Conservation (phyloP, 2,888 invertebrate species). For the Embidobia sp. region DNA sequence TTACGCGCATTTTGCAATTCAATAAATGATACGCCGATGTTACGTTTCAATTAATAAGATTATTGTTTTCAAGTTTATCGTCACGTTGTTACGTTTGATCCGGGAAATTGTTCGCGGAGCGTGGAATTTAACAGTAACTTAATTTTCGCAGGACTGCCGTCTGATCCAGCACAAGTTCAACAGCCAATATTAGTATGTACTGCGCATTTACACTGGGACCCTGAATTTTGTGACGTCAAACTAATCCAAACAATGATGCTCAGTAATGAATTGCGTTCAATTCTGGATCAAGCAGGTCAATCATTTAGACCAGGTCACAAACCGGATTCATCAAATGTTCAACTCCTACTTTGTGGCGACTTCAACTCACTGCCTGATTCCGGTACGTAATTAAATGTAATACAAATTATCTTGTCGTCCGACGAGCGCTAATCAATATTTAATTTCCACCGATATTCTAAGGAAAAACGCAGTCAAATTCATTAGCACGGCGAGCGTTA, state of each 20-base stretch:
- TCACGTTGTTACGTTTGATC: too few species aligned
- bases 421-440: conserved; percentile 8
- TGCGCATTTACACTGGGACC: conserved; percentile 99
- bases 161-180: conserved; percentile 88
- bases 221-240: conserved; percentile 99
- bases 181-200: conserved; percentile 97
- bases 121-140: background rate
- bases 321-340: conserved; percentile 90
- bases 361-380: conserved; percentile 99
- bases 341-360: conserved; percentile 97
- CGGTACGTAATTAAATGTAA: conserved; percentile 82
- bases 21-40: too few species aligned
- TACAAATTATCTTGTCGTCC: background rate
- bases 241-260: conserved; percentile 99
- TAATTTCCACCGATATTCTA: too few species aligned
- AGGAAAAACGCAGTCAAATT: too few species aligned
- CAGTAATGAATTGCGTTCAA: conserved; percentile 94
- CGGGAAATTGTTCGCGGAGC: too few species aligned
- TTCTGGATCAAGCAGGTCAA: conserved; percentile 92
- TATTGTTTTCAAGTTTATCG: too few species aligned
- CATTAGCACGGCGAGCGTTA: too few species aligned
- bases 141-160: conserved; percentile 84
- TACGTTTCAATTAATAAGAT: too few species aligned
- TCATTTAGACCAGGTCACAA: conserved; percentile 88
- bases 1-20: too few species aligned